Percentiles rank a stretch among this genome's conserved stretches.
Evolutionary conservation across 2,888 invertebrate species (phyloP).

Genomic region (Temnothorax ravouxi): DNA sequence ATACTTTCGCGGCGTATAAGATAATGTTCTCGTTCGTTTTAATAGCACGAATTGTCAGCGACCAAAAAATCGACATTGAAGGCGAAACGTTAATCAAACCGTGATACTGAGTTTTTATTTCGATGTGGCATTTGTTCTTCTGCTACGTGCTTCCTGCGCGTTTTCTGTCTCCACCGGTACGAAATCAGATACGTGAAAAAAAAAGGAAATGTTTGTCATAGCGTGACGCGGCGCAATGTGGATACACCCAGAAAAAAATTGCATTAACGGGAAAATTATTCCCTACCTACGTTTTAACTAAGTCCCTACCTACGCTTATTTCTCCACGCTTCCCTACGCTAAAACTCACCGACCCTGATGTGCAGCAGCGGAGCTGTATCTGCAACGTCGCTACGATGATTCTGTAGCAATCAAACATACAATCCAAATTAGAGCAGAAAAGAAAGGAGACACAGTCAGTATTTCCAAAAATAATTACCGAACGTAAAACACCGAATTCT

Average conservation of each 20-base stretch:
- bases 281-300: too few relatives aligned
- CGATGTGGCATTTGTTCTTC: neutral
- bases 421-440: too few relatives aligned
- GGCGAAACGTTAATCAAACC: conserved; percentile 32
- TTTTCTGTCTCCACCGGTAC: conserved; percentile 2
- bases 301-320: too few relatives aligned
- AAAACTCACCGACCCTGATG: too few relatives aligned
- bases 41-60: conserved; percentile 18
- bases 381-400: too few relatives aligned
- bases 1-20: neutral
- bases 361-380: too few relatives aligned
- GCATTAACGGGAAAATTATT: too few relatives aligned
- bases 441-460: too few relatives aligned
- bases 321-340: too few relatives aligned
- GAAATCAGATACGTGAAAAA: conserved; percentile 33
- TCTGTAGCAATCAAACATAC: too few relatives aligned
- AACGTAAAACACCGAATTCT: too few relatives aligned
- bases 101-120: conserved; percentile 20
- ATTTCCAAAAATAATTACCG: too few relatives aligned
- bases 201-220: conserved; percentile 26
- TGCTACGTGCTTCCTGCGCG: conserved; percentile 33
- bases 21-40: conserved; percentile 21
- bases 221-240: neutral
- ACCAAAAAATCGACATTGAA: conserved; percentile 18
- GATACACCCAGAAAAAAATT: conserved; percentile 10